phyloP scores from a whole-genome alignment of 2,797 vertebrate species.

The Pipistrellus pipistrellus region DNA sequence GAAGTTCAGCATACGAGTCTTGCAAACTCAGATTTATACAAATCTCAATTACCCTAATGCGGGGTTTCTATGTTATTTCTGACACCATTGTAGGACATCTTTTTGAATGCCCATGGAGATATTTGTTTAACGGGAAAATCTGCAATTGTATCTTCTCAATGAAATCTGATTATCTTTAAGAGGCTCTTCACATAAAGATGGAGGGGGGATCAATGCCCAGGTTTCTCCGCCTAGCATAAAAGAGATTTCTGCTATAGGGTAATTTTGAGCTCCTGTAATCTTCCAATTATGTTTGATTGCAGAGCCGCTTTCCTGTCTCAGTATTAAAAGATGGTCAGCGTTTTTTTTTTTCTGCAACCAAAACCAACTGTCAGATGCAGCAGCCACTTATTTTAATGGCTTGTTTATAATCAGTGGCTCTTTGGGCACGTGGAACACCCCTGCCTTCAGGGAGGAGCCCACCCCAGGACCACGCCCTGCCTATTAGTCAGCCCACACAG shows the following conservation, averaged over 20 bases:
- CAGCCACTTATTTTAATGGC: conserved; percentile 58
- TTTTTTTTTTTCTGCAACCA: conserved; percentile 63
- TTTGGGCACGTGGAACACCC: neutral
- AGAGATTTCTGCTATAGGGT: conserved; percentile 66
- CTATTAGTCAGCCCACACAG: neutral
- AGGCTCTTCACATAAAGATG: conserved; percentile 51
- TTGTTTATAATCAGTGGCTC: conserved; percentile 56
- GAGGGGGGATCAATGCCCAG: conserved; percentile 37
- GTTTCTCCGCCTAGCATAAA: conserved; percentile 63
- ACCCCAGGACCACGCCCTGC: neutral
- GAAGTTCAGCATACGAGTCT: neutral
- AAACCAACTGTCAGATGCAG: conserved; percentile 62
- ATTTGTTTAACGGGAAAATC: conserved; percentile 47
- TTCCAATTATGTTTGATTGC: conserved; percentile 78
- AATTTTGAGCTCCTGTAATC: conserved; percentile 74
- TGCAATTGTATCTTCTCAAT: conserved; percentile 52
- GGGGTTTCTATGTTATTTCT: neutral
- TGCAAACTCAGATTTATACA: neutral
- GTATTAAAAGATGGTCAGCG: conserved; percentile 63
- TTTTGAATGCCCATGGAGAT: neutral
- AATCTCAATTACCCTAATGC: neutral
- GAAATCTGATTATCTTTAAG: conserved; percentile 74
- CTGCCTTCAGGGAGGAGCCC: neutral
- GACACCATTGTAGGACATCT: neutral
- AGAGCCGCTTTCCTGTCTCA: conserved; percentile 56